These are phyloP conservation scores for Xiphophorus hellerii DNA, from an alignment of 2,113 vertebrate species.

Conservation along the genomic window DNA sequence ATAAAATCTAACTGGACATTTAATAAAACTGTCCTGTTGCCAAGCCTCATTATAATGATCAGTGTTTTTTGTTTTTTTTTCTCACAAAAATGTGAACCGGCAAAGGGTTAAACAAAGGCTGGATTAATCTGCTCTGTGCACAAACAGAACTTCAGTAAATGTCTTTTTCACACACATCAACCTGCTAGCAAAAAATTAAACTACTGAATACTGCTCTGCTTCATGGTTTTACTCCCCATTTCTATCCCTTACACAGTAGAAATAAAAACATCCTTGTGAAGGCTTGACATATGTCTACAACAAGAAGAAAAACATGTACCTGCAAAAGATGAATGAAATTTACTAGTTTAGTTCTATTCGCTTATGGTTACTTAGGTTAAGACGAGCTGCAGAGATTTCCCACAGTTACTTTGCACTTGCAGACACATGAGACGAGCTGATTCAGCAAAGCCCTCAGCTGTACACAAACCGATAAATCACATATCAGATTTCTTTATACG, in stretches of 20 bases:
- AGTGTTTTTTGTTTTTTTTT: not conserved
- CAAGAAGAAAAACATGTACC: not conserved
- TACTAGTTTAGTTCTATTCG: not conserved
- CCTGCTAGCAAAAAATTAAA: slow-evolving; percentile 3
- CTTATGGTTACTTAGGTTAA: not conserved
- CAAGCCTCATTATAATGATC: not conserved
- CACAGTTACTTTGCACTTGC: not conserved
- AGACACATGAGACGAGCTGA: slow-evolving; percentile 36
- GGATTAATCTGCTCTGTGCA: not conserved
- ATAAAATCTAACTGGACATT: not conserved
- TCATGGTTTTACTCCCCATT: slow-evolving; percentile 6
- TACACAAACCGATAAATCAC: slow-evolving; percentile 37
- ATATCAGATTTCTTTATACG: slow-evolving; percentile 34
- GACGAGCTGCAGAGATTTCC: not conserved
- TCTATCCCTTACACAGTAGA: slow-evolving; percentile 15
- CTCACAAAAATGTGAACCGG: not conserved
- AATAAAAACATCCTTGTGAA: slow-evolving; percentile 2
- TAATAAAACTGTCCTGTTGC: not conserved
- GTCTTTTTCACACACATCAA: not conserved
- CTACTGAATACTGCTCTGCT: slow-evolving; percentile 10
- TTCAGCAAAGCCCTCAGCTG: slow-evolving; percentile 65
- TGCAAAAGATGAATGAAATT: not conserved
- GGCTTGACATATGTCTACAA: slow-evolving; percentile 1
- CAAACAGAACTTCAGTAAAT: not conserved
- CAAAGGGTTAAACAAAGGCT: not conserved